These are phyloP conservation scores for Silvanus unidentatus DNA, from an alignment of 2,888 invertebrate species.

Conservation along the genomic window DNA sequence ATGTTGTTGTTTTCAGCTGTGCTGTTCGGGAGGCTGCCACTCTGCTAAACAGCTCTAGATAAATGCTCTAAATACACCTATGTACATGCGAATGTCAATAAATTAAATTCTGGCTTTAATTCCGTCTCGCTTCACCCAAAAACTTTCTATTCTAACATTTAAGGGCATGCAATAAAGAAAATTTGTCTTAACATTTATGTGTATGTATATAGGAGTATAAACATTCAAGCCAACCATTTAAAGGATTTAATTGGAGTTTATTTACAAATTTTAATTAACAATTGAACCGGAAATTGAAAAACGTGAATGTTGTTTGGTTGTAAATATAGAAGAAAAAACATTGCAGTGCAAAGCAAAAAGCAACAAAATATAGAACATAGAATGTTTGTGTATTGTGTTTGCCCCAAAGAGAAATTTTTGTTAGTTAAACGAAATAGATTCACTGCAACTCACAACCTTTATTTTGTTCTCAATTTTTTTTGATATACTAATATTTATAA, in stretches of 20 bases:
- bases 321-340: conserved; percentile 21
- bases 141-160: conserved; percentile 29
- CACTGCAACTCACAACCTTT: conserved; percentile 34
- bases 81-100: too few species aligned
- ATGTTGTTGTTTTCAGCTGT: conserved; percentile 6
- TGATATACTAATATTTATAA: conserved; percentile 24
- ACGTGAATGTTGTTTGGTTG: too few species aligned
- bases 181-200: conserved; percentile 5
- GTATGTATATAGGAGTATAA: conserved; percentile 7
- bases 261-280: conserved; percentile 9
- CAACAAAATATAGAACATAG: conserved; percentile 41
- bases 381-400: conserved; percentile 40
- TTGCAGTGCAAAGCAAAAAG: conserved; percentile 39
- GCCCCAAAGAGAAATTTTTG: conserved; percentile 12
- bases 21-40: conserved; percentile 9
- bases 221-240: neutral
- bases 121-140: too few species aligned
- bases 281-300: conserved; percentile 4
- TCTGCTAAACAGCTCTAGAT: conserved; percentile 5
- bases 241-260: neutral
- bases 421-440: conserved; percentile 1
- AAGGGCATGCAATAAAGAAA: conserved; percentile 23
- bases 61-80: too few species aligned
- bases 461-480: conserved; percentile 20
- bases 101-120: too few species aligned